Evolutionary conservation across 2,888 invertebrate species (phyloP).

Genomic region (Drosophila meridiana): DNA sequence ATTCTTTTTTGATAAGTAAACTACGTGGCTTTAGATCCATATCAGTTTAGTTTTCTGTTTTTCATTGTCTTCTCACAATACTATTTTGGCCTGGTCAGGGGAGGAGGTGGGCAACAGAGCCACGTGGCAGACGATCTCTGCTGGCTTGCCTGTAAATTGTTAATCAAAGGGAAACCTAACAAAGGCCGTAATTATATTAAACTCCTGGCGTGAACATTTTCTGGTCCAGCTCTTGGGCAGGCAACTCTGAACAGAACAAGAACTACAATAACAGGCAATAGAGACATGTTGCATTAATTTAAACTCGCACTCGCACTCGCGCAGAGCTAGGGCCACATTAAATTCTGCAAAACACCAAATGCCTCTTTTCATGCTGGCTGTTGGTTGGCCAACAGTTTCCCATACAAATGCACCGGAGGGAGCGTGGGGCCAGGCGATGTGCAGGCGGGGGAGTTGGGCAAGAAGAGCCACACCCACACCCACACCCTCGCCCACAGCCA

Average conservation of each 20-base stretch:
- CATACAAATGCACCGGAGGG: constrained; percentile 66
- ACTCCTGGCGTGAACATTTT: constrained; percentile 41
- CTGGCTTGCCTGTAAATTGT: constrained; percentile 49
- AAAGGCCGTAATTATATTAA: constrained; percentile 67
- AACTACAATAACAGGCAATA: background rate
- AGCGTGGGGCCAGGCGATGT: constrained; percentile 6
- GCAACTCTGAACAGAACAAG: background rate
- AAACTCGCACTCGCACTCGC: background rate
- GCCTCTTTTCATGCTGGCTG: constrained; percentile 46
- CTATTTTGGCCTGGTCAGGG: background rate
- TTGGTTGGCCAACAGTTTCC: constrained; percentile 64
- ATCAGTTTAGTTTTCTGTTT: no score
- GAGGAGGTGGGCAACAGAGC: background rate
- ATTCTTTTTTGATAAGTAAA: no score
- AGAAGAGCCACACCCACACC: constrained; percentile 34
- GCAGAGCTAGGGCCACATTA: constrained; percentile 48
- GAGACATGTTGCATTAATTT: constrained; percentile 10
- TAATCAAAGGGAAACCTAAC: constrained; percentile 71
- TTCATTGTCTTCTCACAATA: background rate
- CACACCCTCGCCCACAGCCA: constrained; percentile 8
- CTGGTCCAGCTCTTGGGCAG: constrained; percentile 5
- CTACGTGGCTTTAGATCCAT: no score
- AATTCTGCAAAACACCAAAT: constrained; percentile 72
- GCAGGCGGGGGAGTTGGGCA: constrained; percentile 13
- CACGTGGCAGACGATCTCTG: constrained; percentile 16